phyloP scores from a whole-genome alignment of 1,140 invertebrate species.

The Drosophila melanica region DNA sequence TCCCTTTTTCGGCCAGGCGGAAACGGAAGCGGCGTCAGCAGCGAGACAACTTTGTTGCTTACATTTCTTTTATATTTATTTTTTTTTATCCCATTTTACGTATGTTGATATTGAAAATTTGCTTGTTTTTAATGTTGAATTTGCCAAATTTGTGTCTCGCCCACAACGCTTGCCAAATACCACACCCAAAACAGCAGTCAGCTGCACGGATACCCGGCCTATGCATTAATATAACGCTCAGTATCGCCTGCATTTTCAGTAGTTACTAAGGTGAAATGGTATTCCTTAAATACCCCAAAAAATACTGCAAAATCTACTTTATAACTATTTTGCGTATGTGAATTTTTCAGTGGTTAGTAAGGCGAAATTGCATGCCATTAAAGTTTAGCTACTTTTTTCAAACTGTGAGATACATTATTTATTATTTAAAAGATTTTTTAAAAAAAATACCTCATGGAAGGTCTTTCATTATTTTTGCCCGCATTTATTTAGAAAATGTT shows the following conservation, averaged over 20 bases:
- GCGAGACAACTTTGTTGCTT: slow-evolving; percentile 38
- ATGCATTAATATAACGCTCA: not conserved
- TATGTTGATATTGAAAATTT: not conserved
- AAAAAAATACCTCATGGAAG: too few relatives aligned
- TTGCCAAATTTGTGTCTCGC: slow-evolving; percentile 35
- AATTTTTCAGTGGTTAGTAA: not conserved
- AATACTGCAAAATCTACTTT: too few relatives aligned
- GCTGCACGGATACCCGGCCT: not conserved
- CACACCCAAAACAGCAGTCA: not conserved
- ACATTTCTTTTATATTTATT: slow-evolving; percentile 17
- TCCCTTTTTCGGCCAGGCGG: slow-evolving; percentile 9
- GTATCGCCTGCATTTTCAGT: not conserved
- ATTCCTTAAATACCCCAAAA: not conserved
- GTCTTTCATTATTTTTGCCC: too few relatives aligned
- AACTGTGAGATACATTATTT: too few relatives aligned
- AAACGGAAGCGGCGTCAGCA: slow-evolving; percentile 42
- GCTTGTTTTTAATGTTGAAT: slow-evolving; percentile 15
- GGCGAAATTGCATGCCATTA: not conserved
- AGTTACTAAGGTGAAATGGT: not conserved
- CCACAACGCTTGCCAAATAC: slow-evolving; percentile 19
- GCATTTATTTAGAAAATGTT: too few relatives aligned
- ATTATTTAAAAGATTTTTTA: too few relatives aligned
- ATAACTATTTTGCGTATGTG: not conserved
- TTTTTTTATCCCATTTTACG: slow-evolving; percentile 2
- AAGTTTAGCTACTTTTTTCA: not conserved